phyloP scores from a whole-genome alignment of 2,113 vertebrate genomes.

The Pica pica region DNA sequence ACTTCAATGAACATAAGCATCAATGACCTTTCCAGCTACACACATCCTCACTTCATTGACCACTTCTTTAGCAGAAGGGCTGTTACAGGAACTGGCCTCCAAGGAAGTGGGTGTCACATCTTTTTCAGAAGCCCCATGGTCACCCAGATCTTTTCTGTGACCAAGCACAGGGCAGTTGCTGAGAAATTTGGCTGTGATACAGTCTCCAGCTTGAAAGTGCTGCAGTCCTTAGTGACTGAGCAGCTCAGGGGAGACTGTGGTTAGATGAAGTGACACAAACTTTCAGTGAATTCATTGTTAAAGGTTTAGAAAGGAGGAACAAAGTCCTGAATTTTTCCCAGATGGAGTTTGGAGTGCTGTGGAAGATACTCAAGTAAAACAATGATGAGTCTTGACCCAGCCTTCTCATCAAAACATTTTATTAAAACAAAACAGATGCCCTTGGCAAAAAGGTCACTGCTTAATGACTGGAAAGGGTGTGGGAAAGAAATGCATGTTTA shows the following conservation, averaged over 20 bases:
- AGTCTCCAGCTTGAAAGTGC: background rate
- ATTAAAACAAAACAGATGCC: background rate
- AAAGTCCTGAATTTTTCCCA: background rate
- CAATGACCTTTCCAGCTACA: background rate
- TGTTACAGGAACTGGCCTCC: background rate
- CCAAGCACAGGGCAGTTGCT: background rate
- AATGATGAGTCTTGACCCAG: background rate
- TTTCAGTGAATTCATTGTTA: background rate
- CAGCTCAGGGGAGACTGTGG: background rate
- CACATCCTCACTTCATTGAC: background rate
- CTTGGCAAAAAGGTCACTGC: background rate
- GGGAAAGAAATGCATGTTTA: constrained; percentile 17
- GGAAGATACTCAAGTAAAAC: background rate
- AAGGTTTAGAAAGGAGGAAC: background rate
- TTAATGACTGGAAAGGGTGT: background rate
- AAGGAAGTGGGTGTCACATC: background rate
- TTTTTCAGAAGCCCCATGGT: background rate
- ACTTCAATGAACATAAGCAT: background rate
- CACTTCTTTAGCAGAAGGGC: background rate
- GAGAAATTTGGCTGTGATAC: background rate
- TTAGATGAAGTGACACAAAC: accelerated
- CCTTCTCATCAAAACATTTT: background rate
- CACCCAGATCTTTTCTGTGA: background rate
- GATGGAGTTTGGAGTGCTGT: background rate
- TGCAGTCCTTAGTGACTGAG: background rate